Conservation (phyloP, 2,888 invertebrate genomes). For the Drymonia ruficornis region DNA sequence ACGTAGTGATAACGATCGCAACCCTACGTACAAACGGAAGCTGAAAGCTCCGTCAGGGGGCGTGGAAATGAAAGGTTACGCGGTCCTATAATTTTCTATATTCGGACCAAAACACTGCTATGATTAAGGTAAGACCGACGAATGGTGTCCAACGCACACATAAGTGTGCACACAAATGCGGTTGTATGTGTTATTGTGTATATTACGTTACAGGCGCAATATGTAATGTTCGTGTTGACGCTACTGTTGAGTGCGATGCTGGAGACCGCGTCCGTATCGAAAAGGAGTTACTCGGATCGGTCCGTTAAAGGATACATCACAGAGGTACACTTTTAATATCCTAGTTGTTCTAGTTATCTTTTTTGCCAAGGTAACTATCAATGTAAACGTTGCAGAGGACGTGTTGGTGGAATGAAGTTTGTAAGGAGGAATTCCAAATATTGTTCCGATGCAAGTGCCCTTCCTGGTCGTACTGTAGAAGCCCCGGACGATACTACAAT, state of each 20-base stretch:
- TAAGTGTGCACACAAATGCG: constrained; percentile 36
- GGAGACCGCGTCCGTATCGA: constrained; percentile 73
- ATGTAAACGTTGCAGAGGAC: constrained; percentile 87
- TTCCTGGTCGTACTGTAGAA: constrained; percentile 94
- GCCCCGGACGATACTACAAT: constrained; percentile 95
- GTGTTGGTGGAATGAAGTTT: constrained; percentile 97
- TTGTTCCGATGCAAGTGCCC: constrained; percentile 95
- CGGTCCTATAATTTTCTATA: constrained; percentile 52
- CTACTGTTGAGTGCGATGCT: constrained; percentile 67
- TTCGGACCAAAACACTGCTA: constrained; percentile 66
- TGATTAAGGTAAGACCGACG: constrained; percentile 67
- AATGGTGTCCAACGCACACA: constrained; percentile 24
- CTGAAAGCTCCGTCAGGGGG: constrained; percentile 57
- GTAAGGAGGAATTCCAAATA: constrained; percentile 95
- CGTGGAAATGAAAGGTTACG: constrained; percentile 62
- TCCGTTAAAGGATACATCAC: constrained; percentile 93
- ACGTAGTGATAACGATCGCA: constrained; percentile 32
- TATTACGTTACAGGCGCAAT: constrained; percentile 64
- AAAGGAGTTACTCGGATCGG: constrained; percentile 91
- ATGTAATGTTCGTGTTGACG: constrained; percentile 65
- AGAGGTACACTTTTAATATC: constrained; percentile 85
- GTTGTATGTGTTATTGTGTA: constrained; percentile 40
- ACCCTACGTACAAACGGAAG: constrained; percentile 31
- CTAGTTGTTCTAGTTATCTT: constrained; percentile 7
- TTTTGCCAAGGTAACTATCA: constrained; percentile 6